Conservation (phyloP, 53 echinoderm and acorn worm species). For the Temnopleurus reevesii region DNA sequence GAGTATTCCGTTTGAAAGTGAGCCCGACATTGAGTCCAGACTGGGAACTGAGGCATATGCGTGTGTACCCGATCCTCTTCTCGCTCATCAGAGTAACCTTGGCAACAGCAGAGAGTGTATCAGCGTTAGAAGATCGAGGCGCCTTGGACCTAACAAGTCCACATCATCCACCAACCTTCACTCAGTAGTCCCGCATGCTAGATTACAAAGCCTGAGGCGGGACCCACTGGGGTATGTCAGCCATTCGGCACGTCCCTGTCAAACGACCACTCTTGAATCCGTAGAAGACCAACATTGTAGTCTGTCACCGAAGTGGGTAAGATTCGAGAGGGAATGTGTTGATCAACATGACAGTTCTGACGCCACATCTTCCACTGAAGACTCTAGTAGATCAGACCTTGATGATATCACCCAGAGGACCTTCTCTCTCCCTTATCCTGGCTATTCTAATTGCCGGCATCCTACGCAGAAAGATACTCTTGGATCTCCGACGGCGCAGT, state of each 20-base stretch:
- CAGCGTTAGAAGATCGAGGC: not conserved
- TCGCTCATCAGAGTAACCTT: not conserved
- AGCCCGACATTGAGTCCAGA: not conserved
- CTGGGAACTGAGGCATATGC: not conserved
- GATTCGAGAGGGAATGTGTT: not conserved
- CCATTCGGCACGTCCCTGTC: no score
- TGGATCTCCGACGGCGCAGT: not conserved
- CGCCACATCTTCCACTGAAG: not conserved
- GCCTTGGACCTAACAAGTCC: not conserved
- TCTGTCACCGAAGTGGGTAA: not conserved
- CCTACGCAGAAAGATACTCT: no score
- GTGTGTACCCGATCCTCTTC: constrained; percentile 1
- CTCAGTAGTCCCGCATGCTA: no score
- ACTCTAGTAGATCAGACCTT: not conserved
- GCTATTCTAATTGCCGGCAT: no score
- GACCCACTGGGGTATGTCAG: no score
- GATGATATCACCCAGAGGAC: not conserved
- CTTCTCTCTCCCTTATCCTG: not conserved
- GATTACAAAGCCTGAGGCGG: no score
- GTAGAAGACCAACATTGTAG: not conserved
- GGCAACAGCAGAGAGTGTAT: not conserved
- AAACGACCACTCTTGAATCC: not conserved
- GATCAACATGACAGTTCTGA: no score
- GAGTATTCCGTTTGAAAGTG: not conserved
- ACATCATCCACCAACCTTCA: no score